Evolutionary conservation across 2,113 vertebrate species (phyloP).

Genomic region (Donacobius atricapilla): DNA sequence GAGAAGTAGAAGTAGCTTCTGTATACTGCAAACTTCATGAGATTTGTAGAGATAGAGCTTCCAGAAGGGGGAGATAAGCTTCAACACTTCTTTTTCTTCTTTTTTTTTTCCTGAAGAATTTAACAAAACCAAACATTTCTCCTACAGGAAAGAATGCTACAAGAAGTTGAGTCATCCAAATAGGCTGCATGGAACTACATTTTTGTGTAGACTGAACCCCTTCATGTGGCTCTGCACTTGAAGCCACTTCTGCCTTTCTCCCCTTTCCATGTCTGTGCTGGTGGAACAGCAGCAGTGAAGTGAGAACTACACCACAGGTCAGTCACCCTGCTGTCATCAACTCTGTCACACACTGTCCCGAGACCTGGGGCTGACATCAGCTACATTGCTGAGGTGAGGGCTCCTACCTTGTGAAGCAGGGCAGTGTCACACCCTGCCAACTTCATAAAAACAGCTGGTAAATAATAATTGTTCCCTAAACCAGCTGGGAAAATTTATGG

Average conservation of each 20-base stretch:
- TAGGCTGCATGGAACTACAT: not conserved
- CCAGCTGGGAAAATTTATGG: not conserved
- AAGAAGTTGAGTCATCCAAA: not conserved
- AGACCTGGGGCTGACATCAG: fast-evolving
- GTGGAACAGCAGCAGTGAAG: not conserved
- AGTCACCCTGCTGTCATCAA: not conserved
- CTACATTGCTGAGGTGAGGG: not conserved
- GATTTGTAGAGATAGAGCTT: not conserved
- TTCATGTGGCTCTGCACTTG: fast-evolving
- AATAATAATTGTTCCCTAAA: not conserved
- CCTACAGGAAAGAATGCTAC: not conserved
- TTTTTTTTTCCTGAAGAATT: not conserved
- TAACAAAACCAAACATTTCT: not conserved
- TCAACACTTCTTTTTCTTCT: not conserved
- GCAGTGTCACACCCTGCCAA: fast-evolving
- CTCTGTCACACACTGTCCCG: fast-evolving
- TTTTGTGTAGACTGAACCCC: not conserved
- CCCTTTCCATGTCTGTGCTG: fast-evolving
- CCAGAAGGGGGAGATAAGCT: conserved; percentile 4
- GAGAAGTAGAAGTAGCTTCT: not conserved
- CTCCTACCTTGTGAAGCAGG: not conserved
- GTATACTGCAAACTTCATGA: fast-evolving
- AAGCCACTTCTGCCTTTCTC: not conserved
- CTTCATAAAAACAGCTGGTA: not conserved
- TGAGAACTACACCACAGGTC: not conserved